A percentile compares a stretch with the other conserved stretches of the same genome.
Evolutionary conservation across 2,113 vertebrate species (phyloP).

Genomic region (Rutilus rutilus): DNA sequence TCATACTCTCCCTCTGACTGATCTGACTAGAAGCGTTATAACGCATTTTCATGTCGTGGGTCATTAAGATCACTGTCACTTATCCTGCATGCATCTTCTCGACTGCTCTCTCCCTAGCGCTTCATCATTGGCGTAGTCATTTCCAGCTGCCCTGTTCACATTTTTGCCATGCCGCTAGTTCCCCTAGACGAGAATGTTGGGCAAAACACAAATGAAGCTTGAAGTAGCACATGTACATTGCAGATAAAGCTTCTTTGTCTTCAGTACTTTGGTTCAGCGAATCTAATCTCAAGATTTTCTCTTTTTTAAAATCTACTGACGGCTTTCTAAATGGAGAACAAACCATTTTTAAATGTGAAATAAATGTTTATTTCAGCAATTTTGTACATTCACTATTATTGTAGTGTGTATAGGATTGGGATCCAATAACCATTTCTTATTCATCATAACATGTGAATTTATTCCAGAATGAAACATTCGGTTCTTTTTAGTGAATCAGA

Average conservation of each 20-base stretch:
- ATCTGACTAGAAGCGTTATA: constrained; percentile 28
- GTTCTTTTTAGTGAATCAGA: too few relatives aligned
- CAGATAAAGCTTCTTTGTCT: neutral
- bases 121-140: constrained; percentile 30
- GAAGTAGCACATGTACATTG: neutral
- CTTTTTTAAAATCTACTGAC: too few relatives aligned
- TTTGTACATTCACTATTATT: too few relatives aligned
- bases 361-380: too few relatives aligned
- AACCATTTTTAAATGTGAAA: too few relatives aligned
- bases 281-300: too few relatives aligned
- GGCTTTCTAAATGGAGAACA: too few relatives aligned
- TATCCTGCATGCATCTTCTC: constrained; percentile 18
- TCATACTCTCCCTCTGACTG: constrained; percentile 19
- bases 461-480: too few relatives aligned
- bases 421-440: too few relatives aligned
- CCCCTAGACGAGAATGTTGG: neutral
- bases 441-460: too few relatives aligned
- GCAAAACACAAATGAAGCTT: neutral
- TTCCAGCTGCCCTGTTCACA: constrained; percentile 35
- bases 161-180: constrained; percentile 21
- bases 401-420: too few relatives aligned
- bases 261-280: too few relatives aligned
- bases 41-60: constrained; percentile 24
- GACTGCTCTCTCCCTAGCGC: constrained; percentile 9
- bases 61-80: constrained; percentile 40